Evolutionary conservation across 2,888 invertebrate species (phyloP), one percentile per base, ranked within the genome.

Genomic region (Ennomos erosarius): DNA sequence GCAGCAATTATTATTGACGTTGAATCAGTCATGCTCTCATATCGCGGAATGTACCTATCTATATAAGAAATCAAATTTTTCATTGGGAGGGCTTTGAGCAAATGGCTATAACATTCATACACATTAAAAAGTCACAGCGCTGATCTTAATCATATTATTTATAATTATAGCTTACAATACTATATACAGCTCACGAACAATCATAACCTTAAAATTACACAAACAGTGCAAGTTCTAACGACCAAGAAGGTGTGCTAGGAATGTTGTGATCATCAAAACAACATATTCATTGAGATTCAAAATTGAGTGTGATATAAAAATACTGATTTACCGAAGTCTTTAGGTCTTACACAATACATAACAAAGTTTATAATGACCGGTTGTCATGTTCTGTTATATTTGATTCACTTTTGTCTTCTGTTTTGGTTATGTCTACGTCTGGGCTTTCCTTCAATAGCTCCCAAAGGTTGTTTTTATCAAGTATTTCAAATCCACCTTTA

Each of bases 401-500:
- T 74, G 85, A 82, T 66, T 75, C 67, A 69, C 82, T 87, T 69
- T 87, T 90, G 67, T 89, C 88, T 50, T 88, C 90, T 66, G 87
- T 70, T 78, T 87, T 90, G 8, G 77, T 62, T 49, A 75, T 66
- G 65, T 87, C 88, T 34, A 73, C 67, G 44, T 84, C 81, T n/a
- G 89, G 75, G 33, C 81, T 93, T 81, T 94, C 94, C 75, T 94
- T 93, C 11, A 95, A 79, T 71, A 95, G 85, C 52, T 94, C 94
- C 94, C 94, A 95, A 44, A 94, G 79, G 59, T 92, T 92, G 63
- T 94, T 94, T 73, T 94, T 94, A 69, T 94, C 93, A 53, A 94
- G 76, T 56, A 94, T 90, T 64, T 94, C 91, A 66, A 93, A 94
- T 48, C 92, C 91, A 69, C 92, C 93, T 70, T 90, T 93, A 68